A percentile compares a stretch with the other conserved stretches of the same genome.
Conservation (phyloP, 2,888 invertebrate species). For the Liodrosophila aerea region DNA sequence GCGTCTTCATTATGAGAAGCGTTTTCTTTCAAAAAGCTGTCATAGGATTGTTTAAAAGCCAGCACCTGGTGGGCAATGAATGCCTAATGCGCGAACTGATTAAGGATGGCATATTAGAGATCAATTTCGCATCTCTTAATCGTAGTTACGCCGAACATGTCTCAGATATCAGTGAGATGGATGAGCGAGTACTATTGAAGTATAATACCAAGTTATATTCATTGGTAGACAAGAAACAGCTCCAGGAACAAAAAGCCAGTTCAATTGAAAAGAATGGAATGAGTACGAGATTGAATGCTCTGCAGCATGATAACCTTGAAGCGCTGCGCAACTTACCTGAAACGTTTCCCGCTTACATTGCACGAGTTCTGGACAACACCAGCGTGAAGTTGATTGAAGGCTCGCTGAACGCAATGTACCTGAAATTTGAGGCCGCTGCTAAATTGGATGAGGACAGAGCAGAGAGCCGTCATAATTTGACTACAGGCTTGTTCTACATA, state of each 20-base stretch:
- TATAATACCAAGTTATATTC: not conserved
- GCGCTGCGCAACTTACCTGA: slow-evolving; percentile 33
- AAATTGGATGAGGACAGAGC: slow-evolving; percentile 3
- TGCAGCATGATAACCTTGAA: slow-evolving; percentile 16
- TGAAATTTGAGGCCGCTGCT: slow-evolving; percentile 16
- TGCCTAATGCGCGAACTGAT: slow-evolving; percentile 46
- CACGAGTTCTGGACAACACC: slow-evolving; percentile 3
- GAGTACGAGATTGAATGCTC: too few species aligned
- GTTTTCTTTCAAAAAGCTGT: slow-evolving; percentile 48
- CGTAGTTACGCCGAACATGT: slow-evolving; percentile 46
- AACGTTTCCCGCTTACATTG: slow-evolving; percentile 28
- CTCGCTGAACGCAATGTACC: slow-evolving; percentile 22
- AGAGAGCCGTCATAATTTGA: slow-evolving; percentile 25
- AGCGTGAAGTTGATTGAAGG: slow-evolving; percentile 19
- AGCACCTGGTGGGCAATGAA: slow-evolving; percentile 54
- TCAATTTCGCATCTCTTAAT: slow-evolving; percentile 45
- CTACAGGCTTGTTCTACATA: slow-evolving; percentile 38
- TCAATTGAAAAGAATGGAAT: too few species aligned
- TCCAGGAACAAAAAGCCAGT: too few species aligned
- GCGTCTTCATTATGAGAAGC: slow-evolving; percentile 33
- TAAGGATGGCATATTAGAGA: slow-evolving; percentile 56
- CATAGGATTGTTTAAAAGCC: slow-evolving; percentile 47
- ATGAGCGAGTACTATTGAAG: slow-evolving; percentile 53
- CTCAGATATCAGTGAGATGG: slow-evolving; percentile 56
- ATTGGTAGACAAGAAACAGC: too few species aligned